Evolutionary conservation across 2,888 invertebrate species (phyloP), one percentile per base, ranked within the genome.

Genomic region (Allacma fusca): DNA sequence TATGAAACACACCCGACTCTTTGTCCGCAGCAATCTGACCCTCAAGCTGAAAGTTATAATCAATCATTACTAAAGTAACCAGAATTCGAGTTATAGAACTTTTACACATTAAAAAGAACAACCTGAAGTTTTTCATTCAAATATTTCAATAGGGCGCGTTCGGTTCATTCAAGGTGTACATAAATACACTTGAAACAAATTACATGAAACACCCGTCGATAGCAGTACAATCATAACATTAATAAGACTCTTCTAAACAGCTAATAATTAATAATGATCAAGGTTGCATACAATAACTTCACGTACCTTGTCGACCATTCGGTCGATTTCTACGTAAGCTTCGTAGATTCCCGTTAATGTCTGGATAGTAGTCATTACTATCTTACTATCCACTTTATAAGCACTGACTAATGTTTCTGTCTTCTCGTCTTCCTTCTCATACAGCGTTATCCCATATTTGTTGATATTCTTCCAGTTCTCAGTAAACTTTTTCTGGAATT

Each of bases 21-120:
- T 50, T 70, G 19, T 70, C 70, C 1, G 23, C 23, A 5, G 70
- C 70, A 24, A 70, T 70, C 24, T 50, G 16, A 13, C 44, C 43
- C 24, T 70, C 70, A 2, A 70, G 50, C 70, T 70, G 28, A 1
- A 70, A 70, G n/a, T n/a, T n/a, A n/a, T n/a, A n/a, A n/a, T n/a
- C n/a, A n/a, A n/a, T n/a, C n/a, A n/a, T n/a, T n/a, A n/a, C n/a
- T n/a, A n/a, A n/a, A n/a, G n/a, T n/a, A n/a, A n/a, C n/a, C n/a
- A n/a, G n/a, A n/a, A n/a, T n/a, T n/a, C n/a, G n/a, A n/a, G n/a
- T n/a, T n/a, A n/a, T n/a, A n/a, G n/a, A n/a, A n/a, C n/a, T n/a
- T n/a, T n/a, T n/a, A n/a, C n/a, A n/a, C n/a, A n/a, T n/a, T n/a
- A n/a, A n/a, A n/a, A n/a, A n/a, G n/a, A n/a, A n/a, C n/a, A n/a